Conservation (phyloP, 2,797 vertebrate species). For the Triplophysa yarkandensis region DNA sequence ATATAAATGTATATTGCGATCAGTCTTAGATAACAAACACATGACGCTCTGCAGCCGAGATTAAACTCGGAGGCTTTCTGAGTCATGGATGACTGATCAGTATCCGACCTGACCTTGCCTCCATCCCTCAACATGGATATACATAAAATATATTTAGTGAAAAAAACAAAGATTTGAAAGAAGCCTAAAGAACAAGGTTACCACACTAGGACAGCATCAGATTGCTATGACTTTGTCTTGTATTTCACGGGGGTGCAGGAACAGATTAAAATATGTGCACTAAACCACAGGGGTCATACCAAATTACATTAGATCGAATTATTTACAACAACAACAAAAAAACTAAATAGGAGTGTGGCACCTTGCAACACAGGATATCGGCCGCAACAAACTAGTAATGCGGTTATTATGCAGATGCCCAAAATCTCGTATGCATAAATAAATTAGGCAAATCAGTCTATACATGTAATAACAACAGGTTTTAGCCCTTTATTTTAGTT, state of each 20-base stretch:
- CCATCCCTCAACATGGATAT: conserved; percentile 9
- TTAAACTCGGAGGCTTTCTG: conserved; percentile 50
- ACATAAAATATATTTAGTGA: conserved; percentile 12
- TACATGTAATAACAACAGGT: conserved; percentile 6
- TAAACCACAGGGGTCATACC: conserved; percentile 11
- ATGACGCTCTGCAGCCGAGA: conserved; percentile 28
- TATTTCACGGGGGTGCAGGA: neutral
- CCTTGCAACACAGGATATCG: conserved; percentile 12
- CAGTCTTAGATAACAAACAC: conserved; percentile 23
- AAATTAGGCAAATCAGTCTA: conserved; percentile 22
- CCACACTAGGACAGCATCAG: neutral
- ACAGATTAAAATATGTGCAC: conserved; percentile 22
- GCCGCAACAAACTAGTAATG: neutral
- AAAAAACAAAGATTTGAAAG: neutral
- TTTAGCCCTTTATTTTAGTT: neutral
- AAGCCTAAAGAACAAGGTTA: conserved; percentile 15
- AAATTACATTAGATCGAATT: conserved; percentile 19
- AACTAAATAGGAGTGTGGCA: neutral
- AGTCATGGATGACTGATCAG: conserved; percentile 53
- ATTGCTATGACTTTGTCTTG: conserved; percentile 4
- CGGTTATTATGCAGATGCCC: conserved; percentile 26
- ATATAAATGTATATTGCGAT: conserved; percentile 4
- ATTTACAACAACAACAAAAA: conserved; percentile 9
- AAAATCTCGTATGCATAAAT: conserved; percentile 37
- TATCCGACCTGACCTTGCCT: conserved; percentile 26